Percentiles rank a stretch among this genome's conserved stretches.
These are phyloP conservation scores for Cololabis saira DNA, from an alignment of 2,113 vertebrate genomes.

Conservation along the genomic window DNA sequence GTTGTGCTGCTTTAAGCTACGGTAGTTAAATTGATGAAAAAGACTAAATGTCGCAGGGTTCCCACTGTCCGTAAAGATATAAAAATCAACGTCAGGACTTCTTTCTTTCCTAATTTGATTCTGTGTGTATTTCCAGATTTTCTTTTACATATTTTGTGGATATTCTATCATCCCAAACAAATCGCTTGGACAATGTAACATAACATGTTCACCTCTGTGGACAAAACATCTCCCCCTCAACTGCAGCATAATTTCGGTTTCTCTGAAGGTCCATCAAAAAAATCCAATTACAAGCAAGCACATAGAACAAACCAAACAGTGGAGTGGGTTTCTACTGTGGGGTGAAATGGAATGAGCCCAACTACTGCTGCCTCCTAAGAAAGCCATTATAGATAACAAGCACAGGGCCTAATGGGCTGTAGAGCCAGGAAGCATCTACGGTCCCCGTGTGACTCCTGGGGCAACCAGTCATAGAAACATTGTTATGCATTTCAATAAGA, in stretches of 20 bases:
- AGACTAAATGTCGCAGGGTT: too few relatives aligned
- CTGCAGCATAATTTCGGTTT: background rate
- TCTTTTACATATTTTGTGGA: too few relatives aligned
- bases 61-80: too few relatives aligned
- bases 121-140: too few relatives aligned
- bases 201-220: constrained; percentile 22
- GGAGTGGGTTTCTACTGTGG: constrained; percentile 46
- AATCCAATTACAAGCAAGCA: constrained; percentile 66
- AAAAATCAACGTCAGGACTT: too few relatives aligned
- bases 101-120: too few relatives aligned
- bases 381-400: constrained; percentile 72
- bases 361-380: constrained; percentile 43
- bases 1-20: too few relatives aligned
- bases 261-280: constrained; percentile 41
- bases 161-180: too few relatives aligned
- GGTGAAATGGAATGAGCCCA: constrained; percentile 62
- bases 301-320: constrained; percentile 59
- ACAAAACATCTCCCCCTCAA: constrained; percentile 6
- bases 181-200: constrained; percentile 5
- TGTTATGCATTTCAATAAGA: constrained; percentile 63
- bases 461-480: constrained; percentile 31
- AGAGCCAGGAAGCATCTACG: constrained; percentile 54
- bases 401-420: constrained; percentile 54
- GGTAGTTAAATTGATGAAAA: too few relatives aligned
- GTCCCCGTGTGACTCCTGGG: constrained; percentile 43